Conservation (phyloP, 2,113 vertebrate genomes). For the Xyliphius kryptos region DNA sequence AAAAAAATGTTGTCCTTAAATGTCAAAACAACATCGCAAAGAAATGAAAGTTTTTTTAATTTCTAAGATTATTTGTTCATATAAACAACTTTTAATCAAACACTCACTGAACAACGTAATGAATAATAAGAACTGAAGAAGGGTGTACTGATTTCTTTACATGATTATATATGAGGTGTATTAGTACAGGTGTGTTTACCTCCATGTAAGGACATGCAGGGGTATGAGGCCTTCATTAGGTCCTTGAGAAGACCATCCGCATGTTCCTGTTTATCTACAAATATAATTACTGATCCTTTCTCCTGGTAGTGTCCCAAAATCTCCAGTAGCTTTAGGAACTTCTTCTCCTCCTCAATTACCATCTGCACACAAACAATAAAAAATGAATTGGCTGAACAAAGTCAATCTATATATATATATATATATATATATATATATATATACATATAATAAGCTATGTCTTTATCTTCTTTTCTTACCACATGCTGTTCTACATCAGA, state of each 20-base stretch:
- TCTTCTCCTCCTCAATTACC: slow-evolving; percentile 94
- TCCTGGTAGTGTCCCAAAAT: slow-evolving; percentile 96
- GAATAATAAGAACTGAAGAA: too few species aligned
- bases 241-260: slow-evolving; percentile 90
- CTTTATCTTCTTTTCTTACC: slow-evolving; percentile 62
- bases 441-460: too few species aligned
- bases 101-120: too few species aligned
- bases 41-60: too few species aligned
- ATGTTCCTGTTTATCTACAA: slow-evolving; percentile 97
- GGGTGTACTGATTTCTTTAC: too few species aligned
- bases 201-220: slow-evolving; percentile 97
- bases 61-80: too few species aligned
- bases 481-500: slow-evolving; percentile 96
- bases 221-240: slow-evolving; percentile 96
- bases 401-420: too few species aligned
- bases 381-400: neutral
- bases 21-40: too few species aligned
- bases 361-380: slow-evolving; percentile 69
- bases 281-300: slow-evolving; percentile 93
- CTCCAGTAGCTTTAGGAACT: slow-evolving; percentile 94
- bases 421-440: too few species aligned
- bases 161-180: too few species aligned
- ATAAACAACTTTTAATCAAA: too few species aligned
- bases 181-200: slow-evolving; percentile 59
- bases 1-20: too few species aligned